These are phyloP conservation scores for Cheumatopsyche charites DNA, from an alignment of 1,140 invertebrate species.

Conservation along the genomic window DNA sequence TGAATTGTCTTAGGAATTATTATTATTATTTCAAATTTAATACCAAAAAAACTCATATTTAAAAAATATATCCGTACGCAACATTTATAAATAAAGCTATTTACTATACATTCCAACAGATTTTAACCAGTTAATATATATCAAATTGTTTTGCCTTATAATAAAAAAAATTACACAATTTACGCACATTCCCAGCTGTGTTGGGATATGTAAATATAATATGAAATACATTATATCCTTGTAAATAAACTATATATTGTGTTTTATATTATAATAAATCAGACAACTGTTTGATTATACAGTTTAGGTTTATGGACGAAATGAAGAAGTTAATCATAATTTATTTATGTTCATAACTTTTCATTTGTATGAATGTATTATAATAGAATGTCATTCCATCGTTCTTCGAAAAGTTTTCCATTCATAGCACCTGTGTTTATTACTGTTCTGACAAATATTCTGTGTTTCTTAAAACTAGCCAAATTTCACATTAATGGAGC, in stretches of 20 bases:
- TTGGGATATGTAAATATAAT: conserved; percentile 10
- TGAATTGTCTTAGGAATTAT: conserved; percentile 41
- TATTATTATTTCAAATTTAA: conserved; percentile 14
- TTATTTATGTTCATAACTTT: not conserved
- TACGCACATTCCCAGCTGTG: conserved; percentile 42
- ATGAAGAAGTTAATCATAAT: not conserved
- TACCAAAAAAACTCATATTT: not conserved
- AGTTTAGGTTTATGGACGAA: not conserved
- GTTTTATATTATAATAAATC: conserved; percentile 17
- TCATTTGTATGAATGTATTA: conserved; percentile 11
- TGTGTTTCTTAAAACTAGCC: not conserved
- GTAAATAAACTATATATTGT: conserved; percentile 3
- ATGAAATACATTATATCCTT: not conserved
- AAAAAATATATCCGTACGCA: conserved; percentile 5
- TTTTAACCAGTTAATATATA: not conserved
- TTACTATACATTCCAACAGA: conserved; percentile 29
- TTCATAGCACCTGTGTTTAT: not conserved
- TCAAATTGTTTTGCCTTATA: conserved; percentile 15
- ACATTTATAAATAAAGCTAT: not conserved
- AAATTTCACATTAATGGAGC: not conserved
- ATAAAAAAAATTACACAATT: conserved; percentile 21
- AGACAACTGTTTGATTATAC: not conserved
- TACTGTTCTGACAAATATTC: not conserved
- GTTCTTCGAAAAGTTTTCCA: not conserved
- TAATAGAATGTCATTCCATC: not conserved